A percentile compares a stretch with the other conserved stretches of the same genome.
phyloP scores from a whole-genome alignment of 2,888 invertebrate genomes.

The Synergus gifuensis region DNA sequence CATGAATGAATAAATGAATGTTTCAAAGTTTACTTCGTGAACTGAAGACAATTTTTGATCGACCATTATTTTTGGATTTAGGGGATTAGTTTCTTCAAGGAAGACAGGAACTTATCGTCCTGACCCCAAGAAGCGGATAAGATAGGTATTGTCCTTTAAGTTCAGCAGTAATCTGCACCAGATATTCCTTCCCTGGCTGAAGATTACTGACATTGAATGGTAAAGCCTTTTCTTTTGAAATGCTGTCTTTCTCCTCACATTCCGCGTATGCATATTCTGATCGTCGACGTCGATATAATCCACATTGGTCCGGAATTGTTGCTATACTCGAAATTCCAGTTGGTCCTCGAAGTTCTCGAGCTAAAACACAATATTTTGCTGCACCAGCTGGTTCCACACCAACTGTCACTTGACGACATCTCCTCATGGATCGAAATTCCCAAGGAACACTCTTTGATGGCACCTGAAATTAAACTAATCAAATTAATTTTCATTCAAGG shows the following conservation, averaged over 20 bases:
- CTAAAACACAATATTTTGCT: constrained; percentile 71
- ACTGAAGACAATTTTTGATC: not conserved
- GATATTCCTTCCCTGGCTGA: constrained; percentile 69
- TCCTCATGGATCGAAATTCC: constrained; percentile 66
- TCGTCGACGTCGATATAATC: constrained; percentile 67
- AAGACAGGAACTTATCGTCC: constrained; percentile 67
- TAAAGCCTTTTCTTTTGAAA: constrained; percentile 64
- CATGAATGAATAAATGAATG: not conserved
- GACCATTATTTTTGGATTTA: not conserved
- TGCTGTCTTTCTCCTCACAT: constrained; percentile 68
- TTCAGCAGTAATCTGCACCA: constrained; percentile 71
- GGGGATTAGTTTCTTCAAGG: constrained; percentile 45
- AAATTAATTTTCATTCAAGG: not conserved
- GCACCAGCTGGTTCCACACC: constrained; percentile 70
- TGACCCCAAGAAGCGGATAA: constrained; percentile 69
- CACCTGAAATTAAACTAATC: constrained; percentile 57
- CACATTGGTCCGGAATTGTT: constrained; percentile 69
- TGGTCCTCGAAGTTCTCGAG: constrained; percentile 65
- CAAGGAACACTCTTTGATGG: constrained; percentile 65
- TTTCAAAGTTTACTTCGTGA: not conserved
- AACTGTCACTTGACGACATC: constrained; percentile 70
- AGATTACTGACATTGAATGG: constrained; percentile 68
- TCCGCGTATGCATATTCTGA: constrained; percentile 68
- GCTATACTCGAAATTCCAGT: constrained; percentile 61
- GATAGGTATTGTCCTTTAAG: constrained; percentile 68